Evolutionary conservation across 2,888 invertebrate species (phyloP).

Genomic region (Esperia sulphurella): DNA sequence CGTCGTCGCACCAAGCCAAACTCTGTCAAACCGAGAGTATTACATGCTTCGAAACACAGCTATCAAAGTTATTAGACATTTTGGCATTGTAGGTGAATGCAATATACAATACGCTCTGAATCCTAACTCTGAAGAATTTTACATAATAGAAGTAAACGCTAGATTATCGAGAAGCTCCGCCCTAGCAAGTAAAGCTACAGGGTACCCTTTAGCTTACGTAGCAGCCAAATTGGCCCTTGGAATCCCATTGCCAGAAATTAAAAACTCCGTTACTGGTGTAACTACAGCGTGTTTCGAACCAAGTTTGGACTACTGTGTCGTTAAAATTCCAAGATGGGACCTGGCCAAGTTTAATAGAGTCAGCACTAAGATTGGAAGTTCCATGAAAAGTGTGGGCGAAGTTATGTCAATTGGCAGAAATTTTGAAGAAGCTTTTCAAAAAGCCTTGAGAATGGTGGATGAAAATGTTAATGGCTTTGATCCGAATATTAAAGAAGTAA

Average conservation of each 20-base stretch:
- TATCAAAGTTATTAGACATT: constrained; percentile 95
- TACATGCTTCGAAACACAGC: constrained; percentile 96
- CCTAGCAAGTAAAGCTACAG: constrained; percentile 99
- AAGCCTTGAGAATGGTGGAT: constrained; percentile 98
- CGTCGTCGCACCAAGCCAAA: constrained; percentile 99
- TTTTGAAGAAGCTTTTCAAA: constrained; percentile 99
- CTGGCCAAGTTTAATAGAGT: constrained; percentile 96
- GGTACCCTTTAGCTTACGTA: constrained; percentile 98
- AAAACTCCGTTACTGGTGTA: constrained; percentile 94
- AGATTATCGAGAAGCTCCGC: constrained; percentile 98
- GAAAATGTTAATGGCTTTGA: constrained; percentile 96
- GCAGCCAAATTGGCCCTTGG: constrained; percentile 98
- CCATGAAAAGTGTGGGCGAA: constrained; percentile 99
- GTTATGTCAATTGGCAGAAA: constrained; percentile 99
- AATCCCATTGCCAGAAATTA: constrained; percentile 89
- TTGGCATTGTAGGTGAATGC: constrained; percentile 98
- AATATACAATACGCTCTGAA: constrained; percentile 99
- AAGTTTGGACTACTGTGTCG: constrained; percentile 99
- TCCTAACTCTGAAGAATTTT: constrained; percentile 93
- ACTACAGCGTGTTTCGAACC: constrained; percentile 99
- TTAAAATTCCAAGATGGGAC: constrained; percentile 99
- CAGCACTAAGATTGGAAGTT: constrained; percentile 98
- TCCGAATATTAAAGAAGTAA: constrained; percentile 87
- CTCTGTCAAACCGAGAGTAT: constrained; percentile 96
- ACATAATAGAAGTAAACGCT: constrained; percentile 98